Conservation (phyloP, 2,888 invertebrate species). For the Acleris cristana region DNA sequence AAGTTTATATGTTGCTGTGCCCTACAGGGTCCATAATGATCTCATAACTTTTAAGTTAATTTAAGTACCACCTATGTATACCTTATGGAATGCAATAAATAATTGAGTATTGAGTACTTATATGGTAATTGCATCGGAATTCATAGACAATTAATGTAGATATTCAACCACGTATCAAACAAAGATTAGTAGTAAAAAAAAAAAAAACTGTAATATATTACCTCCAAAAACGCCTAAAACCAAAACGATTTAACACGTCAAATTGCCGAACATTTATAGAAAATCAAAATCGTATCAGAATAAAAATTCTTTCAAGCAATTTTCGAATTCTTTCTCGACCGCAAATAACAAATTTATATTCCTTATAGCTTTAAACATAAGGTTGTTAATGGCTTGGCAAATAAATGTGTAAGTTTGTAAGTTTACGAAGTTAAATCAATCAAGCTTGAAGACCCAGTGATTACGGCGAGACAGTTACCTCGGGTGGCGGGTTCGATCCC, state of each 20-base stretch:
- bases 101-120: no score
- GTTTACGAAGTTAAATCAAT: constrained; percentile 53
- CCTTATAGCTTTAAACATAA: constrained; percentile 16
- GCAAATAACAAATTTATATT: constrained; percentile 9
- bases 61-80: no score
- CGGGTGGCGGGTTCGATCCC: constrained; percentile 54
- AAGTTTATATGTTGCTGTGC: no score
- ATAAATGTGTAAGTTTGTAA: constrained; percentile 14
- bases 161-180: constrained; percentile 2
- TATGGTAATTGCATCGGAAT: no score
- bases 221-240: constrained; percentile 9
- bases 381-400: constrained; percentile 33
- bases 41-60: no score
- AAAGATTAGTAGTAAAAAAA: no score
- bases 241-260: constrained; percentile 27
- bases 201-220: background rate
- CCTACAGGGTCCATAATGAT: no score
- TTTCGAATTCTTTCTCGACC: constrained; percentile 39
- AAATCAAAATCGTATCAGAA: constrained; percentile 39
- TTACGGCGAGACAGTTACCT: constrained; percentile 52
- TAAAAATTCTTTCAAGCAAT: constrained; percentile 36
- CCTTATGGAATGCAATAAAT: no score
- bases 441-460: constrained; percentile 46
- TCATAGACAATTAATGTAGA: background rate
- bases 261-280: constrained; percentile 37